Base-by-base conservation (phyloP, 2,888 invertebrate genomes). In the Nomada flava region DNA sequence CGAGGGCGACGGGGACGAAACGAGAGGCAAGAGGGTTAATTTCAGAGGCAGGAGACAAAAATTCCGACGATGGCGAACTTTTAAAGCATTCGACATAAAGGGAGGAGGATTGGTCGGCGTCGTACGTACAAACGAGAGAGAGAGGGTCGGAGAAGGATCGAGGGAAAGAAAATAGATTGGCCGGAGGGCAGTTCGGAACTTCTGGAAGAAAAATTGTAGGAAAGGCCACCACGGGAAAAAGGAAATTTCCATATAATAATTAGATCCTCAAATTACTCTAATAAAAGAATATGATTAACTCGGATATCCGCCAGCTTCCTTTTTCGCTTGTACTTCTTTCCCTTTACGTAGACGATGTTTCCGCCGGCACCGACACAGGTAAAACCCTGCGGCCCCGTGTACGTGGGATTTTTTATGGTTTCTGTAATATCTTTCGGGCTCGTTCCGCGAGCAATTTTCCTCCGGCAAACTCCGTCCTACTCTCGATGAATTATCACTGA, bases 221-320 rank as follows among this genome's bases (percentile, higher is more conserved):
- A 86, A 85, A 78, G 75, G 77, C 74, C 76, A 78, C 77, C 60
- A 80, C 79, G 76, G 83, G 84, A 76, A 75, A 79, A 82, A 81
- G 85, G 86, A 88, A 91, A 91, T 90, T 91, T 92, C 90, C 91
- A 90, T 91, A 89, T 89, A 91, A 92, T 92, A 92, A 92, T 92
- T 92, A 92, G 89, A 90, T 92, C 89, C 89, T 87, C 89, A 89
- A 92, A 92, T 90, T 90, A 89, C 89, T 87, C 83, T 87, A 89
- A 91, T 90, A 89, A 91, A 90, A 88, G 88, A 88, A 90, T 90
- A 91, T 90, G 90, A 90, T 90, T 88, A 90, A 91, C 88, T 88
- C 87, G 82, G 74, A 83, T 83, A 79, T 87, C 84, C 79, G 29
- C 44, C 65, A 81, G 81, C 83, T 83, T 76, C 74, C 81, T 80